phyloP scores from a whole-genome alignment of 2,113 vertebrate species.

The Tenrec ecaudatus region DNA sequence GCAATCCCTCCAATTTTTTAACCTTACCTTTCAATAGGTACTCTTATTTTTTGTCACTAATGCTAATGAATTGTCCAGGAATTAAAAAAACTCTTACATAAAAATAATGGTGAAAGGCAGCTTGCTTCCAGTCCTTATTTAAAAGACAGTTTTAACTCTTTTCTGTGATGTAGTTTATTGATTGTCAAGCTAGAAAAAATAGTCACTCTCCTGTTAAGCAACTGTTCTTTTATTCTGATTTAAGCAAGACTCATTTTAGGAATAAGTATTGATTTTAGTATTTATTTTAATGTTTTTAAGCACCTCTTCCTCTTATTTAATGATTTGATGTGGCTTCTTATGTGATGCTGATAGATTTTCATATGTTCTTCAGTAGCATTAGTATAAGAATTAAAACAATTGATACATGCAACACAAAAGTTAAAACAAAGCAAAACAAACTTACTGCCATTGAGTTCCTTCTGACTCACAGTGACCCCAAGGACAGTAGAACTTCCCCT shows the following conservation, averaged over 20 bases:
- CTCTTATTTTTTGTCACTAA: neutral
- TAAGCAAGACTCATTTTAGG: neutral
- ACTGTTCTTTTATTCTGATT: neutral
- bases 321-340: neutral
- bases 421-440: too few relatives aligned
- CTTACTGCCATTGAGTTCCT: too few relatives aligned
- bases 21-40: neutral
- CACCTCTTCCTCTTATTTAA: neutral
- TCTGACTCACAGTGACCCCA: too few relatives aligned
- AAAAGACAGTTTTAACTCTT: neutral
- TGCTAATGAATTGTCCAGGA: neutral
- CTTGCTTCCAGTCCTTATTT: neutral
- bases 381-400: neutral
- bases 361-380: neutral
- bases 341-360: neutral
- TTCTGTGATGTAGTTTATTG: neutral
- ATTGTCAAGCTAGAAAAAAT: neutral
- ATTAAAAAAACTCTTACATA: neutral
- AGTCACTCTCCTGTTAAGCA: neutral
- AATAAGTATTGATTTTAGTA: neutral
- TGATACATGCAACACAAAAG: neutral
- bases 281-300: neutral
- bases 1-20: neutral
- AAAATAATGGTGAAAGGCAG: neutral
- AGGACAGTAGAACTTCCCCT: too few relatives aligned